Conservation (phyloP, 2,888 invertebrate genomes). For the Saturnia japonica region DNA sequence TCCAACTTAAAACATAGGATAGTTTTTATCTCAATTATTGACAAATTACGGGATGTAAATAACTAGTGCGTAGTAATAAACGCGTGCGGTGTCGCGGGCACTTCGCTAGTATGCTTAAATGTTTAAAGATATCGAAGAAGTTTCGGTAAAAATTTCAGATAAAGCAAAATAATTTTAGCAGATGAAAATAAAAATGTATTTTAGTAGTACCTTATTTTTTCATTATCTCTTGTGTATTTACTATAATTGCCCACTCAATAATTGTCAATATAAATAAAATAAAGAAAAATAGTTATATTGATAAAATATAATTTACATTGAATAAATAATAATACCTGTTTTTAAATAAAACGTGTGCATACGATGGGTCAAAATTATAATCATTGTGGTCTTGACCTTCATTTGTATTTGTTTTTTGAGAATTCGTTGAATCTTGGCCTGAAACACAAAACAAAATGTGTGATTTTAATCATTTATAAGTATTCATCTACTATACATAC, state of each 20-base stretch:
- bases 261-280: no score
- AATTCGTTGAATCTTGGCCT: slow-evolving; percentile 55
- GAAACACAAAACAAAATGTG: slow-evolving; percentile 39
- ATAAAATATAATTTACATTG: not conserved
- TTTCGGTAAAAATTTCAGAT: not conserved
- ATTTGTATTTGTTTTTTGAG: slow-evolving; percentile 46
- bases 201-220: no score
- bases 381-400: slow-evolving; percentile 77
- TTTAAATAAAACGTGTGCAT: slow-evolving; percentile 89
- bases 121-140: not conserved
- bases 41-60: no score
- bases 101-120: no score
- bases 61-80: no score
- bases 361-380: slow-evolving; percentile 87
- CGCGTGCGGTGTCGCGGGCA: no score
- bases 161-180: not conserved
- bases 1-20: no score
- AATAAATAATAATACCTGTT: slow-evolving; percentile 79
- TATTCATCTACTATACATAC: slow-evolving; percentile 5
- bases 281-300: no score
- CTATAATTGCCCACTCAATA: no score
- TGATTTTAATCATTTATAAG: slow-evolving; percentile 3
- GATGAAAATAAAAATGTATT: no score
- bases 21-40: no score
- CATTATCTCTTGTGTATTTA: no score